phyloP scores from a whole-genome alignment of 2,797 vertebrate species.

The Chiloscyllium punctatum region DNA sequence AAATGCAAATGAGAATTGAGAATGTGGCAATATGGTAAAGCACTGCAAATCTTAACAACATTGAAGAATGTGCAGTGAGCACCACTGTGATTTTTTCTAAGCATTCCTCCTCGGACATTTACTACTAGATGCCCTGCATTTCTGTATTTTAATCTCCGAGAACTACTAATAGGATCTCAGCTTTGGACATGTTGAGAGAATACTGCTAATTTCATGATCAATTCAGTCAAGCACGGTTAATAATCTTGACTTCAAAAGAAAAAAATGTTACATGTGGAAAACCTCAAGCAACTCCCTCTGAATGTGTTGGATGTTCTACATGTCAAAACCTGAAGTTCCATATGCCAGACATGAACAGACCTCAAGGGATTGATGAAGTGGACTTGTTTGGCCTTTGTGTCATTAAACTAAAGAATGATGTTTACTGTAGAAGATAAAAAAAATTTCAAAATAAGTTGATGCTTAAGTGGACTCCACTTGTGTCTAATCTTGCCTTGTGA shows the following conservation, averaged over 20 bases:
- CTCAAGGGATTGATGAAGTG: background rate
- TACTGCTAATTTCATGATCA: background rate
- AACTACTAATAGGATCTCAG: background rate
- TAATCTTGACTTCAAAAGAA: background rate
- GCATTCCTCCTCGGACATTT: background rate
- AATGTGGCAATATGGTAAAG: background rate
- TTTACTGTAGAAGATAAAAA: background rate
- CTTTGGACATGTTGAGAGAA: background rate
- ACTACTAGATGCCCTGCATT: background rate
- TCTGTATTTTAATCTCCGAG: background rate
- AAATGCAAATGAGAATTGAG: background rate
- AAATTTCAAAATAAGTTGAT: background rate
- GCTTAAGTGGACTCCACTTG: slow-evolving; percentile 4
- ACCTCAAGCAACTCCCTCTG: background rate
- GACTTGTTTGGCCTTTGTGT: background rate
- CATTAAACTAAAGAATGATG: background rate
- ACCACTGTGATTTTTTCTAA: background rate
- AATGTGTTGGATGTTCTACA: background rate
- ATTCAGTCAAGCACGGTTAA: background rate
- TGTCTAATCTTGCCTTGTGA: background rate
- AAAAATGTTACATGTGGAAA: background rate
- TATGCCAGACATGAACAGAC: background rate
- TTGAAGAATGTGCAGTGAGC: background rate
- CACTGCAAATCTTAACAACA: background rate
- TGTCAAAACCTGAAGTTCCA: background rate